These are phyloP conservation scores for Whitmania pigra DNA, from an alignment of 1,140 invertebrate genomes.

Conservation along the genomic window DNA sequence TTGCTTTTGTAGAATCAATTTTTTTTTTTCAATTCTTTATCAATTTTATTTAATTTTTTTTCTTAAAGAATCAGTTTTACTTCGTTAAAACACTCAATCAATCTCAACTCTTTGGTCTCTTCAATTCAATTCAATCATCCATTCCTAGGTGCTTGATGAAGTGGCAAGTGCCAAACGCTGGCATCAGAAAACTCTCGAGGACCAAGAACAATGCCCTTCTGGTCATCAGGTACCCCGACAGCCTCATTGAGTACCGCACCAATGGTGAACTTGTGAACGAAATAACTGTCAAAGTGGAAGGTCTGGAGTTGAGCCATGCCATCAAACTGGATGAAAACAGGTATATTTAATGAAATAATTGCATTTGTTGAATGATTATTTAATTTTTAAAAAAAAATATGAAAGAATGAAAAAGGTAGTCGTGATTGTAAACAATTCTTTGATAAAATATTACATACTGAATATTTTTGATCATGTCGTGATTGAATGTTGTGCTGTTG, in stretches of 20 bases:
- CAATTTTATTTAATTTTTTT: too few relatives aligned
- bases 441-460: too few relatives aligned
- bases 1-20: background rate
- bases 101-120: background rate
- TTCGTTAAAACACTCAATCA: too few relatives aligned
- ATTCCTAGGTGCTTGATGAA: background rate
- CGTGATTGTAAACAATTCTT: too few relatives aligned
- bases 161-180: background rate
- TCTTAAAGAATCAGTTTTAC: too few relatives aligned
- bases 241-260: background rate
- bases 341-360: background rate
- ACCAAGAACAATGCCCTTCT: conserved; percentile 4
- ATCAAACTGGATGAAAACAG: background rate
- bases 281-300: background rate
- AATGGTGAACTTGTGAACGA: background rate
- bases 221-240: background rate
- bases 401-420: too few relatives aligned
- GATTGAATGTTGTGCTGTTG: too few relatives aligned
- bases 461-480: too few relatives aligned
- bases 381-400: too few relatives aligned
- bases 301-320: background rate
- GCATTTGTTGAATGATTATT: too few relatives aligned
- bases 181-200: background rate
- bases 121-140: background rate
- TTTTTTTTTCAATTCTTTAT: too few relatives aligned